A percentile compares a stretch with the other conserved stretches of the same genome.
phyloP scores from a whole-genome alignment of 2,888 invertebrate genomes.

The Bursaphelenchus okinawaensis region DNA sequence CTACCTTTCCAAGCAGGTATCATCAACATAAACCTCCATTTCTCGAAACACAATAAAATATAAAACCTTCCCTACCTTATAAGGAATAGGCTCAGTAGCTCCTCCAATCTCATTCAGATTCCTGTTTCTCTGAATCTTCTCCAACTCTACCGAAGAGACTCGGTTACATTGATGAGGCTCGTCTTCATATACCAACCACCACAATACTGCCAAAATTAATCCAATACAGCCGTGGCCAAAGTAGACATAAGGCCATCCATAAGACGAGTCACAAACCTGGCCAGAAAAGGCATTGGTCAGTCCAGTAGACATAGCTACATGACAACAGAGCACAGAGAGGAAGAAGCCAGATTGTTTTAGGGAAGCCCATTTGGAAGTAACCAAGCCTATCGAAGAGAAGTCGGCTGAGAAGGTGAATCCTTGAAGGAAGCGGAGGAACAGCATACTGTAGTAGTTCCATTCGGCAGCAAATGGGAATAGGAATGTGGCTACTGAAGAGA shows the following conservation, averaged over 20 bases:
- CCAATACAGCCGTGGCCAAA: conserved; percentile 23
- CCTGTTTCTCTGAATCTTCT: conserved; percentile 25
- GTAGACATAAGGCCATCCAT: conserved; percentile 31
- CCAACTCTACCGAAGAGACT: conserved; percentile 18
- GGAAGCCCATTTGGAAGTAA: conserved; percentile 29
- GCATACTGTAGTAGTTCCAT: not conserved
- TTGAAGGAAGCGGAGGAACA: conserved; percentile 8
- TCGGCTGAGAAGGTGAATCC: conserved; percentile 32
- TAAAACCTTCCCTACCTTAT: conserved; percentile 16
- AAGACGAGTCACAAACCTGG: conserved; percentile 21
- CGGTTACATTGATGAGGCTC: conserved; percentile 11
- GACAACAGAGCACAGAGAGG: conserved; percentile 27
- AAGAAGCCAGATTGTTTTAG: conserved; percentile 29
- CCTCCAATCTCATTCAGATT: conserved; percentile 15
- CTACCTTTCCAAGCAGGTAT: too few relatives aligned
- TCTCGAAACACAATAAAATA: too few relatives aligned
- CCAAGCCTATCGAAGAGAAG: conserved; percentile 28
- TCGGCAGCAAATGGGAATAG: conserved; percentile 12
- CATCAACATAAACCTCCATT: too few relatives aligned
- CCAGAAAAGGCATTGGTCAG: conserved; percentile 30
- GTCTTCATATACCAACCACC: conserved; percentile 26
- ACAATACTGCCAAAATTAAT: conserved; percentile 17
- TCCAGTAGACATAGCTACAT: conserved; percentile 25
- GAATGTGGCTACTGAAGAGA: conserved; percentile 12
- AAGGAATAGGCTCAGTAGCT: conserved; percentile 15